Evolutionary conservation across 1,140 invertebrate species (phyloP).

Genomic region (Plutomurus gul): DNA sequence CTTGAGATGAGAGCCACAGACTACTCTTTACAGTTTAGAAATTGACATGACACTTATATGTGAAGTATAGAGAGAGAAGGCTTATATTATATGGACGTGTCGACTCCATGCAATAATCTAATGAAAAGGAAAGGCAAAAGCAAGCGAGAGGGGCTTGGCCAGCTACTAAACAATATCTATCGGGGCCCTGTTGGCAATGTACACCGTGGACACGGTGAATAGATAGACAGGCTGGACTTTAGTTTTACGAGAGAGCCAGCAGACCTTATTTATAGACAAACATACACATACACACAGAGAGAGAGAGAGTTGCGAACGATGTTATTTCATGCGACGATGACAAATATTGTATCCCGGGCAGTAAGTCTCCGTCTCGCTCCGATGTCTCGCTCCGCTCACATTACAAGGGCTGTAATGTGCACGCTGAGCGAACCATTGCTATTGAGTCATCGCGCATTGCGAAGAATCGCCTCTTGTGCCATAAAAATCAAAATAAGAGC

Average conservation of each 20-base stretch:
- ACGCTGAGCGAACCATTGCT: not conserved
- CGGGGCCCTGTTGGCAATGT: no score
- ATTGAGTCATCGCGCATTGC: constrained; percentile 16
- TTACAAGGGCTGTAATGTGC: not conserved
- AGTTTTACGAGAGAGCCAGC: no score
- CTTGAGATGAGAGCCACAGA: not conserved
- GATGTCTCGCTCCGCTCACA: not conserved
- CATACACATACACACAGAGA: no score
- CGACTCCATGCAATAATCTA: constrained; percentile 1
- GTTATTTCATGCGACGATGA: not conserved
- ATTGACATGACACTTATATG: constrained; percentile 32
- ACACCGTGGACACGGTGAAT: no score
- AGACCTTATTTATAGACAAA: no score
- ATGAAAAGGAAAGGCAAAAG: not conserved
- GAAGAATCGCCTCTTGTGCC: constrained; percentile 6
- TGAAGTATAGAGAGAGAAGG: no score
- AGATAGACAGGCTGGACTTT: no score
- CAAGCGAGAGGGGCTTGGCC: no score
- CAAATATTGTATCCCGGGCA: no score
- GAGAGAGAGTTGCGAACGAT: no score
- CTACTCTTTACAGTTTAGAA: not conserved
- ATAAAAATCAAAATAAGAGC: constrained; percentile 30
- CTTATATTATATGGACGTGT: not conserved
- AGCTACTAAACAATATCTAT: no score
- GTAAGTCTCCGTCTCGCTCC: not conserved